phyloP scores from a whole-genome alignment of 1,140 invertebrate genomes.

The Zaprionus gabonicus region DNA sequence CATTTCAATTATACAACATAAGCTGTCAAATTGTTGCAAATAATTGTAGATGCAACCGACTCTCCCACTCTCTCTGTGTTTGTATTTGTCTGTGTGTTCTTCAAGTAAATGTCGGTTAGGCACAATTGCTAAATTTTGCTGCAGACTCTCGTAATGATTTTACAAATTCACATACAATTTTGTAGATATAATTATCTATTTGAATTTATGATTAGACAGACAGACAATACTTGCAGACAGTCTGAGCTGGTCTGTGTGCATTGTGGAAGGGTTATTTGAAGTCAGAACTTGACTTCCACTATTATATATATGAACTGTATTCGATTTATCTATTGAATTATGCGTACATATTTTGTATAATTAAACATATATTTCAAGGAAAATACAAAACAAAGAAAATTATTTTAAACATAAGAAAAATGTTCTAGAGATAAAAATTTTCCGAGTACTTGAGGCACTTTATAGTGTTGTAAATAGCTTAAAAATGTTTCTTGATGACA shows the following conservation, averaged over 20 bases:
- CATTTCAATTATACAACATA: slow-evolving; percentile 66
- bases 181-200: background rate
- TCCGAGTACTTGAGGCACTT: too few species aligned
- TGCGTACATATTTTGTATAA: too few species aligned
- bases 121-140: slow-evolving; percentile 7
- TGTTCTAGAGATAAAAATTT: too few species aligned
- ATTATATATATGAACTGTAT: too few species aligned
- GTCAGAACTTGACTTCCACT: background rate
- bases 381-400: too few species aligned
- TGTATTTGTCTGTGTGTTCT: background rate
- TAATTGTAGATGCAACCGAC: slow-evolving; percentile 54
- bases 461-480: too few species aligned
- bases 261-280: background rate
- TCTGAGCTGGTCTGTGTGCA: background rate
- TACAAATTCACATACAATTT: slow-evolving; percentile 1
- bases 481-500: too few species aligned
- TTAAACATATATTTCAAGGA: too few species aligned
- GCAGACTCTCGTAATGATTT: background rate
- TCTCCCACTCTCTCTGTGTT: background rate
- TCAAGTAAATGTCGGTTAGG: slow-evolving; percentile 32
- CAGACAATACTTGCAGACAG: background rate
- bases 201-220: slow-evolving; percentile 7
- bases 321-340: too few species aligned
- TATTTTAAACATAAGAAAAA: too few species aligned
- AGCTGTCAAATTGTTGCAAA: slow-evolving; percentile 48